Evolutionary conservation across 1,140 invertebrate species (phyloP).

Genomic region (Adelges cooleyi): DNA sequence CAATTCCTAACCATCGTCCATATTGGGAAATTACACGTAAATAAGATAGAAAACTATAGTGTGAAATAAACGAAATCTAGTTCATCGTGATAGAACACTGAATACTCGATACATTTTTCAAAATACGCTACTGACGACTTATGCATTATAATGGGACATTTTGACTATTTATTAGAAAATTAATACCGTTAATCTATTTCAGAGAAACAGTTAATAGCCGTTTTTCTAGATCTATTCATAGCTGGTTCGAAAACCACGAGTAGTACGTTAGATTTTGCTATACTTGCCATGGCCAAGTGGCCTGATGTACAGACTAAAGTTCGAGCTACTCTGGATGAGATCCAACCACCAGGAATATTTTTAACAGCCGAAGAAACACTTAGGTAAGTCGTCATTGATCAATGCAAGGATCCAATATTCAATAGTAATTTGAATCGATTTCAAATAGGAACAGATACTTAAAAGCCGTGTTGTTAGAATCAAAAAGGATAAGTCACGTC

Average conservation of each 20-base stretch:
- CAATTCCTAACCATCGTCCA: no score
- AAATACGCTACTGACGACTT: no score
- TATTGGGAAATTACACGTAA: no score
- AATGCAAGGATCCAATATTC: not conserved
- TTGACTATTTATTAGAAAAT: no score
- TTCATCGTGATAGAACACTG: no score
- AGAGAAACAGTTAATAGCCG: conserved; percentile 56
- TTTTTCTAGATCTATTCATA: conserved; percentile 58
- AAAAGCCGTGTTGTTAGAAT: conserved; percentile 53
- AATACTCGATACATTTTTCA: no score
- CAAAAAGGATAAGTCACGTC: conserved; percentile 49
- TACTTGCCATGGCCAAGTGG: conserved; percentile 54
- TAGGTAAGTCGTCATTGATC: conserved; percentile 31
- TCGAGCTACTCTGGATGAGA: conserved; percentile 50
- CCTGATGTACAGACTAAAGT: conserved; percentile 54
- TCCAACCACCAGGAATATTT: conserved; percentile 37
- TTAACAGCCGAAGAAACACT: conserved; percentile 35
- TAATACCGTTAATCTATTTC: conserved; percentile 32
- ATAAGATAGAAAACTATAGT: no score
- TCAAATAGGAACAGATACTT: conserved; percentile 40
- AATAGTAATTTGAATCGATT: not conserved
- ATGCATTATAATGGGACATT: no score
- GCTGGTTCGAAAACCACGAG: conserved; percentile 62
- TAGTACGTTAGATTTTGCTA: conserved; percentile 54
- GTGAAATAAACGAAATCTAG: no score